Evolutionary conservation across 2,888 invertebrate species (phyloP), one percentile per base, ranked within the genome.

Genomic region (Dynastes grantii): DNA sequence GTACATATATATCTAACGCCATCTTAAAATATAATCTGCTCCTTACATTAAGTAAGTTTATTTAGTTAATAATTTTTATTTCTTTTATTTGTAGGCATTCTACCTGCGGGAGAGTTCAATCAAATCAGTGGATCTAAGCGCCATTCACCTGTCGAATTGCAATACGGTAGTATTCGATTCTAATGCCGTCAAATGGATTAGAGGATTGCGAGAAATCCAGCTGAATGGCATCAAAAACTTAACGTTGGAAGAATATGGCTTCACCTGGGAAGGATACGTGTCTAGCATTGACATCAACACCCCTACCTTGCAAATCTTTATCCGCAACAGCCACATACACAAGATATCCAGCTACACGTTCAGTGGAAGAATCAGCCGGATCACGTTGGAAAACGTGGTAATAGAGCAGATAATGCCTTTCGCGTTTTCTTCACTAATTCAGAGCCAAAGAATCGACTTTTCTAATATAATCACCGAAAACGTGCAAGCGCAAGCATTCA

Each of bases 401-500:
- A 91, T 96, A 77, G 90, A 91, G 32, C 90, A 90, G 77, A 90
- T 95, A 78, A 91, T 91, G 83, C 92, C 95, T 0, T 95, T 94
- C 87, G 94, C 95, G 0, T 94, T 96, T 86, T 93, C 94, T 79
- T 94, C 94, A 86, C 90, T 95, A 63, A 76, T 83, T 4, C 86
- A 87, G 75, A 82, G 90, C 91, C 67, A 92, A 92, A 83, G 92
- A 92, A 71, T 96, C 78, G 91, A 92, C 81, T 89, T 96, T 81
- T 90, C 89, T 49, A 91, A 93, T 83, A 93, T 93, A 78, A 86
- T 87, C 2, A 90, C 94, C 64, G 90, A 91, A 61, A 90, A 89
- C 70, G 90, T 95, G 67, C 93, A 94, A 82, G 91, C 91, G 58
- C 92, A 95, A 88, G 92, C 95, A 1, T 95, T 96, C 85, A 96